Base-by-base conservation (phyloP, 2,888 invertebrate species). In the Ernsta delagoae region DNA sequence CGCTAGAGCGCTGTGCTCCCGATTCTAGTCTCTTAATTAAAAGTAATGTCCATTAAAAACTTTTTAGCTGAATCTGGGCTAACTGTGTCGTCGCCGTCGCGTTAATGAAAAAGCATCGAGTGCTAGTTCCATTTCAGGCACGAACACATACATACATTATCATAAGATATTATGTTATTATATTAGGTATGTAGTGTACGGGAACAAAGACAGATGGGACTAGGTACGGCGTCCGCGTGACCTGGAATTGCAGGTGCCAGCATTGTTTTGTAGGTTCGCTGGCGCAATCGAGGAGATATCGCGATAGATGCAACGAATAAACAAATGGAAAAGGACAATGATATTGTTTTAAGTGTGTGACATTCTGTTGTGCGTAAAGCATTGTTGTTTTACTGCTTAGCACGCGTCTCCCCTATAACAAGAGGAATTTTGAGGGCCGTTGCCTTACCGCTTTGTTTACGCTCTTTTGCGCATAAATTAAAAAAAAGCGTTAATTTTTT, bases 191-290 rank as follows among this genome's bases (percentile, higher is more conserved):
- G 62, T 71, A 71, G 72, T 24, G 64, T 77, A 73, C 75, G 77
- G 77, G 82, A 81, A 79, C 76, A 80, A 81, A 83, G 83, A 82
- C 83, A 81, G 80, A 82, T 79, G 75, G 74, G 74, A 78, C 81
- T 41, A 41, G 81, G 79, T 78, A 79, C 77, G 78, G 81, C 80
- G 83, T 80, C 83, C 85, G 83, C 78, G 84, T 92, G 90, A 92
- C 91, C 92, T 91, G 87, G 85, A 88, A 90, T 79, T 86, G 85
- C 84, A 87, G 86, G 86, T 88, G 88, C 84, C 84, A 83, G 83
- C 77, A 31, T 54, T 54, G 12, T 31, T n/a, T 24, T 31, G 31
- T 31, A 31, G 24, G 54, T 11, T 9, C 8, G 24, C 9, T 53
- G 53, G 53, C 24, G 8, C 9, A 53, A 53, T 0, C 7, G 53